phyloP scores from a whole-genome alignment of 2,113 vertebrate genomes.

The Genyomyrus donnyi region DNA sequence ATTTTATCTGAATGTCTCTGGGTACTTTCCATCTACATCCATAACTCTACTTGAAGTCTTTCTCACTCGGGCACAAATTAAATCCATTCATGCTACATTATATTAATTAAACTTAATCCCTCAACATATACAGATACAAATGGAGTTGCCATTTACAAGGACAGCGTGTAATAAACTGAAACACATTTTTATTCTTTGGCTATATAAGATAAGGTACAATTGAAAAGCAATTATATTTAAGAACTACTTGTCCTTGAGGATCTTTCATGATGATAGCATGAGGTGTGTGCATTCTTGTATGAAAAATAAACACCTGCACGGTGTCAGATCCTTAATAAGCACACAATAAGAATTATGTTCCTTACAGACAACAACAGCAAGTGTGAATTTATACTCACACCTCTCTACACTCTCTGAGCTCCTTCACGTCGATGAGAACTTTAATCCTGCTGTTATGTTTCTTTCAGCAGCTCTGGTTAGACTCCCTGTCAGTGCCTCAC shows the following conservation, averaged over 20 bases:
- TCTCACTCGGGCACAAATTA: neutral
- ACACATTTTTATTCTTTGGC: neutral
- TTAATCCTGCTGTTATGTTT: neutral
- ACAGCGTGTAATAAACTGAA: neutral
- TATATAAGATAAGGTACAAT: neutral
- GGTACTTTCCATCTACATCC: neutral
- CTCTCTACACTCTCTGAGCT: neutral
- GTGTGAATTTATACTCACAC: neutral
- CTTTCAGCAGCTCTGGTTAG: neutral
- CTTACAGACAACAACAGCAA: neutral
- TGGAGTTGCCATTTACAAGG: neutral
- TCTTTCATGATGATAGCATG: neutral
- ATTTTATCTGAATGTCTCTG: neutral
- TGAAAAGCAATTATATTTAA: constrained; percentile 1
- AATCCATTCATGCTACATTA: neutral
- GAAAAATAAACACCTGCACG: neutral
- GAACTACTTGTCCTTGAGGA: neutral
- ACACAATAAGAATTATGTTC: neutral
- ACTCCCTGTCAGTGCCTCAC: neutral
- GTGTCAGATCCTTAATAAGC: neutral
- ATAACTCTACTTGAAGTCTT: neutral
- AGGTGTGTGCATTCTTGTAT: neutral
- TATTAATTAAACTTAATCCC: constrained; percentile 7
- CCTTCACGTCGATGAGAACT: neutral
- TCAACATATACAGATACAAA: neutral